A percentile compares a stretch with the other conserved stretches of the same genome.
Evolutionary conservation across 2,113 vertebrate species (phyloP).

Genomic region (Neotragus moschatus): DNA sequence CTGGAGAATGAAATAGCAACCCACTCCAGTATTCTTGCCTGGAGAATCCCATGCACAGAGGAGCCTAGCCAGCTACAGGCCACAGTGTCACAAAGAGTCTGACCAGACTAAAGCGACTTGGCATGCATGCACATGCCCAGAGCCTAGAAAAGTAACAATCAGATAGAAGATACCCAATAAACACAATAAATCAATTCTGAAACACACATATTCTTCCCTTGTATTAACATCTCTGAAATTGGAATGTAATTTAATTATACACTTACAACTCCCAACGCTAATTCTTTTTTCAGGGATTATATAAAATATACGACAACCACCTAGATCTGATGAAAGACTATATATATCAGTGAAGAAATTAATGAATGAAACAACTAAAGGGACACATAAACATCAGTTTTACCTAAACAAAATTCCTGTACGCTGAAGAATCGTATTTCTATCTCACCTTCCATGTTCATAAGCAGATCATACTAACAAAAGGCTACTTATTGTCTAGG

Average conservation of each 20-base stretch:
- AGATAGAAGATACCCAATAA: background rate
- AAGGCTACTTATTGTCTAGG: background rate
- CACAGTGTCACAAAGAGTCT: background rate
- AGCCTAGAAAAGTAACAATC: background rate
- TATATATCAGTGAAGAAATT: background rate
- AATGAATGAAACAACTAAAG: conserved; percentile 7
- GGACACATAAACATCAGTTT: background rate
- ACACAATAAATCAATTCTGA: background rate
- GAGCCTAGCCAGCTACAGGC: background rate
- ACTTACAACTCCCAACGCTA: background rate
- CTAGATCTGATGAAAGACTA: background rate
- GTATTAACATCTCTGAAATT: background rate
- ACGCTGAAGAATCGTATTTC: background rate
- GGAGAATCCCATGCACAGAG: background rate
- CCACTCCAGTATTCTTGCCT: background rate
- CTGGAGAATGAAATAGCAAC: background rate
- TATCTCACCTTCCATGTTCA: background rate
- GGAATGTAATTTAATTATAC: conserved; percentile 2
- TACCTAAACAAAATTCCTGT: background rate
- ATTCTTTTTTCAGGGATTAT: background rate
- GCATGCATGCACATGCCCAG: background rate
- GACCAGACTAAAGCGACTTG: background rate
- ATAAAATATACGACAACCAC: background rate
- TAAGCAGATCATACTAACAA: background rate
- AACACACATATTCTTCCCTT: background rate